Conservation (phyloP, 2,888 invertebrate species). For the Endotricha flammealis region DNA sequence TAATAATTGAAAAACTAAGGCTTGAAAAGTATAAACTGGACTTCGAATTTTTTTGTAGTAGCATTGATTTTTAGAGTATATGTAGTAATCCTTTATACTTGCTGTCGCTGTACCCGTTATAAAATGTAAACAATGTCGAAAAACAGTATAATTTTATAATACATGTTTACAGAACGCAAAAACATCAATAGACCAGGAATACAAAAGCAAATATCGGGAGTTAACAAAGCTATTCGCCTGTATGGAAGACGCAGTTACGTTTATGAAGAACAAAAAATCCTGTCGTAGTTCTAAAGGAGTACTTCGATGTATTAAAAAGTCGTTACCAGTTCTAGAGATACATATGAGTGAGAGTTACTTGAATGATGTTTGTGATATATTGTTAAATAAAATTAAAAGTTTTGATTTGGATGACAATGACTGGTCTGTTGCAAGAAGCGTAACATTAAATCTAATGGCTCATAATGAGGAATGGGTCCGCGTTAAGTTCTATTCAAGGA, state of each 20-base stretch:
- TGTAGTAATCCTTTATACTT: no score
- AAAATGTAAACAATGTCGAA: no score
- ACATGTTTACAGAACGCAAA: constrained; percentile 46
- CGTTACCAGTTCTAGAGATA: constrained; percentile 77
- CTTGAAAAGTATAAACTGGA: no score
- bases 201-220: constrained; percentile 58
- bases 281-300: constrained; percentile 44
- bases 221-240: constrained; percentile 47
- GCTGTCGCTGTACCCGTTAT: no score
- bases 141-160: no score
- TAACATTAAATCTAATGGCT: constrained; percentile 75
- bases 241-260: constrained; percentile 56
- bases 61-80: no score
- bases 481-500: constrained; percentile 72
- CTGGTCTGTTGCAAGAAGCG: constrained; percentile 52
- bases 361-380: constrained; percentile 54
- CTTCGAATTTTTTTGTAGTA: no score
- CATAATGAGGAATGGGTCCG: constrained; percentile 75
- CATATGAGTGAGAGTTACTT: constrained; percentile 77
- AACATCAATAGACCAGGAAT: constrained; percentile 54
- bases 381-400: constrained; percentile 47
- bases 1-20: no score
- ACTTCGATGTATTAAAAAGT: constrained; percentile 67
- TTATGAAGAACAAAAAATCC: constrained; percentile 49
- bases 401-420: constrained; percentile 50